A percentile compares a stretch with the other conserved stretches of the same genome.
These are phyloP conservation scores for Drosophila arizonae DNA, from an alignment of 1,140 invertebrate species.

Conservation along the genomic window DNA sequence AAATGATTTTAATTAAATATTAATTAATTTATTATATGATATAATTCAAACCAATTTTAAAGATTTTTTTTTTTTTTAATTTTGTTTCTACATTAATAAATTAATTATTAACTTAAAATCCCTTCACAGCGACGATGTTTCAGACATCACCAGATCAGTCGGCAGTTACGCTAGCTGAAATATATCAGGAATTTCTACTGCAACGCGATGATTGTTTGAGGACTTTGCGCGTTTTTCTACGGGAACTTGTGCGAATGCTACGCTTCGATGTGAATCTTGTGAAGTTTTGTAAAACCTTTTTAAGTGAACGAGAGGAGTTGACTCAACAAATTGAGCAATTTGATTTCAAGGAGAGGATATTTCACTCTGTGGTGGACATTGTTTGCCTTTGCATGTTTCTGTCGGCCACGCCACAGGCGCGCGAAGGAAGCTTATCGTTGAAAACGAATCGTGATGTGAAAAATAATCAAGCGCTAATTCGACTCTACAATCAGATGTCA, in stretches of 20 bases:
- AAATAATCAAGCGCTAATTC: constrained; percentile 83
- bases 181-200: constrained; percentile 92
- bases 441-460: constrained; percentile 73
- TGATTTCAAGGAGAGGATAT: constrained; percentile 92
- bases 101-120: background rate
- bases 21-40: constrained; percentile 1
- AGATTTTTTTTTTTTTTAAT: background rate
- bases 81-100: background rate
- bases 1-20: background rate
- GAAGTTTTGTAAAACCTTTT: constrained; percentile 87
- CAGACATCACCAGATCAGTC: constrained; percentile 90
- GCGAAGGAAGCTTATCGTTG: constrained; percentile 85
- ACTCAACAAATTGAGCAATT: constrained; percentile 84
- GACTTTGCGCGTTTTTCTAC: constrained; percentile 89
- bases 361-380: constrained; percentile 92
- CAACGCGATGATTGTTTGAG: constrained; percentile 96
- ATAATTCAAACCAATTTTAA: too few species aligned
- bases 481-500: constrained; percentile 88
- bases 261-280: constrained; percentile 90
- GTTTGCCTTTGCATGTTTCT: constrained; percentile 93
- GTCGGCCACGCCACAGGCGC: constrained; percentile 89
- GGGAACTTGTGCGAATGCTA: constrained; percentile 94
- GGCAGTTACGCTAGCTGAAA: constrained; percentile 91
- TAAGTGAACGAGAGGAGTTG: constrained; percentile 86
- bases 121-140: constrained; percentile 91